Base-by-base conservation (phyloP, 2,797 vertebrate species). In the Cetoscarus ocellatus region DNA sequence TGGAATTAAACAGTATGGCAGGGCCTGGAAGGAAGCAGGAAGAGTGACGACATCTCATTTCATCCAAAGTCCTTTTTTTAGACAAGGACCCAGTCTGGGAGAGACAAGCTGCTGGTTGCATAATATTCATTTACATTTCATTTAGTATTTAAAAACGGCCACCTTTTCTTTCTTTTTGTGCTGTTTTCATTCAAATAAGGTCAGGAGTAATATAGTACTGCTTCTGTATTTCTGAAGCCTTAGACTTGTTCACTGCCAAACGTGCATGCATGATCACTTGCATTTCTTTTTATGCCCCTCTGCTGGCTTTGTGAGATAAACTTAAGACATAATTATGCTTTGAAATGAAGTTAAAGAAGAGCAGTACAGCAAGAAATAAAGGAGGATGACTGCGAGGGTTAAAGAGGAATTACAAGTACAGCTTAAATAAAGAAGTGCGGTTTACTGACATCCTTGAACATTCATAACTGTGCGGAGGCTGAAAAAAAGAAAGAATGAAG, bases 1-100 rank as follows among this genome's bases (percentile, higher is more conserved):
- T 61, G 52, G 59, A 88, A 90, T 90, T 87, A 90, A 90, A 91
- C 48, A 78, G 57, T 34, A 66, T 27, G 61, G 62, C 35, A 38
- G 71, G 42, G 67, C 75, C 50, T 51, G 53, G 52, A 67, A 61
- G 36, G 65, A 71, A 61, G 73, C 60, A 43, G 61, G 57, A 65
- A 56, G 40, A 65, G 18, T 70, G 67, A 79, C 43, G 17, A 79
- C 47, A 73, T 65, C 67, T 73, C 42, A 48, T 72, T 83, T 80
- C 38, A 61, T 17, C 59, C 72, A 61, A 6, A 56, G 43, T 14
- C 44, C 62, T 49, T 68, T 76, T 80, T 64, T 54, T 65, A 67
- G 54, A 79, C 60, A 73, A 69, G 51, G 55, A 65, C 8, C 70
- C 19, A 60, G 0, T 1, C 19, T 27, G 38, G 14, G n/a, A 69